These are phyloP conservation scores for Drosophila meridionalis DNA, from an alignment of 2,888 invertebrate genomes.

Conservation along the genomic window DNA sequence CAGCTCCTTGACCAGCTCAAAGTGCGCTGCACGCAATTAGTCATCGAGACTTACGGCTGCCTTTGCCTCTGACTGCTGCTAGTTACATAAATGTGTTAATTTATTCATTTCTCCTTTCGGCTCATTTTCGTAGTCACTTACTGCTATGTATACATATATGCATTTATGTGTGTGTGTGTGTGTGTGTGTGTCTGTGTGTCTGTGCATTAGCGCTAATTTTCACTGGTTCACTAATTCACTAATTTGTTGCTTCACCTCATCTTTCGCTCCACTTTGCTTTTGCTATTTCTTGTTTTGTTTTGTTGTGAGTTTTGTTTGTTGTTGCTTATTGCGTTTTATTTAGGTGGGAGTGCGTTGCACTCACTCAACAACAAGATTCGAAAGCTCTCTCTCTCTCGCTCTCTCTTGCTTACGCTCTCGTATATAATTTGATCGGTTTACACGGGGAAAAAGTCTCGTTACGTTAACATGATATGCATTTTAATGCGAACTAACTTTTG, in stretches of 20 bases:
- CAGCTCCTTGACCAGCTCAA: slow-evolving; percentile 31
- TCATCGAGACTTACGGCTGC: slow-evolving; percentile 39
- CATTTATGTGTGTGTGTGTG: slow-evolving; percentile 22
- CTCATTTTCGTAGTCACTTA: slow-evolving; percentile 46
- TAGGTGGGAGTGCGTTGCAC: slow-evolving; percentile 44
- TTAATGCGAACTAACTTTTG: background rate
- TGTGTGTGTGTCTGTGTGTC: slow-evolving; percentile 23
- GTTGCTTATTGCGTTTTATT: slow-evolving; percentile 34
- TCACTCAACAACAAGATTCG: slow-evolving; percentile 34
- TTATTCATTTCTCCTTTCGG: slow-evolving; percentile 60
- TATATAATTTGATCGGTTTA: slow-evolving; percentile 31
- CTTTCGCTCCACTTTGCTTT: slow-evolving; percentile 29
- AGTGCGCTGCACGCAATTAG: slow-evolving; percentile 40
- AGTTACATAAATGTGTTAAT: slow-evolving; percentile 78
- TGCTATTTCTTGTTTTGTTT: slow-evolving; percentile 24
- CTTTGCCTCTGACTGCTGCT: slow-evolving; percentile 12
- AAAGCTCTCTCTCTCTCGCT: background rate
- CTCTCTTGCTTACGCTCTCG: slow-evolving; percentile 10
- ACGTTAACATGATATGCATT: background rate
- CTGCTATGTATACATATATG: slow-evolving; percentile 18
- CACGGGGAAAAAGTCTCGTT: background rate
- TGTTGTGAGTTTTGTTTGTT: slow-evolving; percentile 25
- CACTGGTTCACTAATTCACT: slow-evolving; percentile 62
- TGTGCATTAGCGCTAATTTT: slow-evolving; percentile 43
- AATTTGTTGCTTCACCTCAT: slow-evolving; percentile 60